phyloP scores from a whole-genome alignment of 2,113 vertebrate genomes.

The Pterophyllum scalare region DNA sequence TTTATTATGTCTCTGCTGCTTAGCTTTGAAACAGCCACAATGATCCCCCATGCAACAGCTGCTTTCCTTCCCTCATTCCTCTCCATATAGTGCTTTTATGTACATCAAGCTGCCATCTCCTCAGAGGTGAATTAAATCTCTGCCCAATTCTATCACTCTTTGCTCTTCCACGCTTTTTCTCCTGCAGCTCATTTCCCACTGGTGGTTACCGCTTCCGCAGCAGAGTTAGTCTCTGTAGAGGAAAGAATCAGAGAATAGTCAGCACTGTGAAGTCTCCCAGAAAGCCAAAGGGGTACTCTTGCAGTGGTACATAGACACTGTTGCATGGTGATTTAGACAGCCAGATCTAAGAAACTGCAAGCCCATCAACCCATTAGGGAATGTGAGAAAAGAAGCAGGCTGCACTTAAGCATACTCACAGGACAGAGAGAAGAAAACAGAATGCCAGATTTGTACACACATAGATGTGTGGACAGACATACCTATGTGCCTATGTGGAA shows the following conservation, averaged over 20 bases:
- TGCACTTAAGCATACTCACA: background rate
- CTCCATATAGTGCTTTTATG: constrained; percentile 68
- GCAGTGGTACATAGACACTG: constrained; percentile 9
- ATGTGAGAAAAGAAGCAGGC: constrained; percentile 16
- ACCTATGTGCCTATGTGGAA: background rate
- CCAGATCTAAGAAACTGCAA: constrained; percentile 33
- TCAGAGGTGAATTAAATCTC: constrained; percentile 74
- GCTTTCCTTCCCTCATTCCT: constrained; percentile 36
- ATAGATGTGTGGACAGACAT: constrained; percentile 7
- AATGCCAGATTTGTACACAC: background rate
- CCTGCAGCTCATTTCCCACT: constrained; percentile 50
- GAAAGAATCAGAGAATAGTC: constrained; percentile 29
- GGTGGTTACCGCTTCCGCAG: constrained; percentile 53
- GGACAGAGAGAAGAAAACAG: background rate
- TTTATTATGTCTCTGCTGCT: constrained; percentile 57
- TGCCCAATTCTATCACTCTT: constrained; percentile 65
- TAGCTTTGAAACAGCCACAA: constrained; percentile 48
- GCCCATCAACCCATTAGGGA: constrained; percentile 47
- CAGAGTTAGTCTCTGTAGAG: constrained; percentile 41
- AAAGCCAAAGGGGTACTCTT: constrained; percentile 36
- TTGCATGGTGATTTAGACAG: constrained; percentile 24
- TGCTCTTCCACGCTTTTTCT: constrained; percentile 47
- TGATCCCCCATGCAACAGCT: constrained; percentile 37
- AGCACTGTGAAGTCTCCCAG: constrained; percentile 45
- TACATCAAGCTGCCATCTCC: constrained; percentile 74